Percentiles rank a stretch among this genome's conserved stretches.
Conservation (phyloP, 30 jellyfish, hydroid and myxozoan genomes). For the Hydra vulgaris region DNA sequence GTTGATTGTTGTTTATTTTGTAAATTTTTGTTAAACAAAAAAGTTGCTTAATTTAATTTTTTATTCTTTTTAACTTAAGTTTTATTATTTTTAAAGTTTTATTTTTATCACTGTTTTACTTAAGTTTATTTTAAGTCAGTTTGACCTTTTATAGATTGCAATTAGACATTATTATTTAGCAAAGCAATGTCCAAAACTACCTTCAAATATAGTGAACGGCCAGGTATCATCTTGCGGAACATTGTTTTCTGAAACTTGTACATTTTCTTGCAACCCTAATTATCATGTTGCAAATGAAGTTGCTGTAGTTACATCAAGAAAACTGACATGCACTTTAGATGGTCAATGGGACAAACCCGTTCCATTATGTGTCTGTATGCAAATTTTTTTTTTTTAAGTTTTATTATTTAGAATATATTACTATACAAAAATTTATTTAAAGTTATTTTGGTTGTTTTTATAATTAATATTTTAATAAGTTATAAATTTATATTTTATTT, state of each 20-base stretch:
- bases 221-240: slow-evolving; percentile 67
- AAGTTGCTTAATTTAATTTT: not conserved
- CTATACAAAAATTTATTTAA: too few species aligned
- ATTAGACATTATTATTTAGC: too few species aligned
- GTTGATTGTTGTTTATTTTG: not conserved
- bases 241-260: slow-evolving; percentile 54
- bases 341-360: slow-evolving; percentile 64
- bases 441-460: too few species aligned
- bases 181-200: slow-evolving; percentile 8
- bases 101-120: too few species aligned
- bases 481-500: too few species aligned
- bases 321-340: slow-evolving; percentile 43
- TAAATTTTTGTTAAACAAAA: not conserved
- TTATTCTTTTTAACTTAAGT: too few species aligned
- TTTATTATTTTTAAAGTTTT: too few species aligned
- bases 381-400: not conserved
- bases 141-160: too few species aligned
- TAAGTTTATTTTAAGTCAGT: too few species aligned
- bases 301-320: slow-evolving; percentile 35
- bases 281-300: slow-evolving; percentile 66
- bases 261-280: slow-evolving; percentile 54
- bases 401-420: too few species aligned
- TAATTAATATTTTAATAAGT: too few species aligned
- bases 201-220: slow-evolving; percentile 61
- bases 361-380: slow-evolving; percentile 83